Conservation (phyloP, 1,140 invertebrate genomes). For the Aporrectodea caliginosa region DNA sequence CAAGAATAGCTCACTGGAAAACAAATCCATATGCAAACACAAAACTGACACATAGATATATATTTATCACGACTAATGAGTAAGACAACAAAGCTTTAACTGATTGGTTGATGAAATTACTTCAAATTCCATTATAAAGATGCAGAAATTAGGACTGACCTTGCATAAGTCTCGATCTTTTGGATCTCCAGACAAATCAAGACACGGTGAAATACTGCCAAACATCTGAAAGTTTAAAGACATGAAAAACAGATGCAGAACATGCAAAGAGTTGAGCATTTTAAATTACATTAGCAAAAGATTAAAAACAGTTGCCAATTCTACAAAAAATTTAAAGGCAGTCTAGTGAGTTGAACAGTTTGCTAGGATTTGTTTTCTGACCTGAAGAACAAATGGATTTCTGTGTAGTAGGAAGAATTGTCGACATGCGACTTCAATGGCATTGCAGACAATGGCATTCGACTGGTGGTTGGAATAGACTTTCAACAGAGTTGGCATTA, state of each 20-base stretch:
- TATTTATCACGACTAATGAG: neutral
- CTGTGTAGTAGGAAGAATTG: slow-evolving; percentile 98
- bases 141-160: slow-evolving; percentile 37
- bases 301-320: no score
- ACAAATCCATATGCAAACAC: neutral
- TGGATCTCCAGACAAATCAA: slow-evolving; percentile 68
- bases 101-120: no score
- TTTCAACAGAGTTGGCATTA: slow-evolving; percentile 94
- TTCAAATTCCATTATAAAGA: no score
- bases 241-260: no score
- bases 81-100: slow-evolving; percentile 10
- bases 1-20: slow-evolving; percentile 37
- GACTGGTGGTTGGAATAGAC: slow-evolving; percentile 97
- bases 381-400: slow-evolving; percentile 88
- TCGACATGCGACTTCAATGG: slow-evolving; percentile 95
- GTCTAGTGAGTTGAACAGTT: no score
- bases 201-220: slow-evolving; percentile 90
- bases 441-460: slow-evolving; percentile 83
- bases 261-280: no score
- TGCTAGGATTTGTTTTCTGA: slow-evolving; percentile 22
- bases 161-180: slow-evolving; percentile 75
- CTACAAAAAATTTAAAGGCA: no score
- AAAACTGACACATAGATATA: neutral
- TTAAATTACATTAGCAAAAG: no score
- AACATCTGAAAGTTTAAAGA: slow-evolving; percentile 76